A percentile compares a stretch with the other conserved stretches of the same genome.
These are phyloP conservation scores for Icerya purchasi DNA, from an alignment of 2,888 invertebrate species.

Conservation along the genomic window DNA sequence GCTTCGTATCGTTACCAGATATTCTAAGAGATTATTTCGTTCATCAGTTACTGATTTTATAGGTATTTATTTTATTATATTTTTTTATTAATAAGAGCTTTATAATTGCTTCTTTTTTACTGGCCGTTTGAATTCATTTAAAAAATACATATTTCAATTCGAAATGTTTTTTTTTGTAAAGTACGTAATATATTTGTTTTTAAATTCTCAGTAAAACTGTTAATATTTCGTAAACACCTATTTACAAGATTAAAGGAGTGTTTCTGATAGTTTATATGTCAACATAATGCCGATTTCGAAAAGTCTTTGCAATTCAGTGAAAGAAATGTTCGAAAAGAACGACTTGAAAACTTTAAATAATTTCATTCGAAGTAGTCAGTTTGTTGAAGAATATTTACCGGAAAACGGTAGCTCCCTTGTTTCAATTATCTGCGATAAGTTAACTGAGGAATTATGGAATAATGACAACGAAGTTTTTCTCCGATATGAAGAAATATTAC, in stretches of 20 bases:
- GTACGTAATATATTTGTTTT: too few relatives aligned
- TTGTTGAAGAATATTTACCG: neutral
- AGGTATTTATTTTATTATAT: neutral
- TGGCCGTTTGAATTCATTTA: too few relatives aligned
- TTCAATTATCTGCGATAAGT: neutral
- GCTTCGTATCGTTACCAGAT: neutral
- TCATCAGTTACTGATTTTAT: neutral
- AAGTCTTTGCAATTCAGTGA: neutral
- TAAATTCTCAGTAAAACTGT: too few relatives aligned
- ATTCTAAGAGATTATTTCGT: neutral
- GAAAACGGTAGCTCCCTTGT: neutral
- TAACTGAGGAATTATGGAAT: neutral
- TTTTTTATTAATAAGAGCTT: neutral
- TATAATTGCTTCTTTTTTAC: neutral
- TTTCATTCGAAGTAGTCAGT: neutral
- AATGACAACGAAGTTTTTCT: neutral
- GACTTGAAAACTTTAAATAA: neutral
- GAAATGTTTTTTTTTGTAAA: too few relatives aligned
- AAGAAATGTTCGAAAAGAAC: neutral
- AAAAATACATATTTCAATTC: too few relatives aligned
- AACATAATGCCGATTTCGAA: too few relatives aligned
- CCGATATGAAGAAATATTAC: conserved; percentile 7
- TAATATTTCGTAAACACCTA: too few relatives aligned
- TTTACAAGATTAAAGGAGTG: too few relatives aligned
- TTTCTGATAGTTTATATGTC: too few relatives aligned